These are phyloP conservation scores for Ceratothoa steindachneri DNA, from an alignment of 2,888 invertebrate species.

Conservation along the genomic window DNA sequence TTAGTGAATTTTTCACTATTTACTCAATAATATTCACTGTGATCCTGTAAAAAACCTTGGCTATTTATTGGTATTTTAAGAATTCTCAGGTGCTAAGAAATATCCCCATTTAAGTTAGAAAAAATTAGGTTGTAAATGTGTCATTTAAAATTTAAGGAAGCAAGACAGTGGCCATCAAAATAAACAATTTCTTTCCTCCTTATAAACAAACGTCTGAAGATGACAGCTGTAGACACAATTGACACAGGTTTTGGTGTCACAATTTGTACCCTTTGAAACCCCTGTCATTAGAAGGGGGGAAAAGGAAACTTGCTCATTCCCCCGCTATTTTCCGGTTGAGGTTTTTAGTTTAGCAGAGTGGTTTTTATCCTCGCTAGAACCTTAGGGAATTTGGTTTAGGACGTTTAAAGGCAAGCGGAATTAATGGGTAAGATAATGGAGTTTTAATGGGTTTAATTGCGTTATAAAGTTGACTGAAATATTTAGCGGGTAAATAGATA, in stretches of 20 bases:
- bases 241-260: not conserved
- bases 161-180: not conserved
- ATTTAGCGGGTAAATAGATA: no score
- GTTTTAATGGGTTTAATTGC: no score
- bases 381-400: no score
- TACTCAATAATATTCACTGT: not conserved
- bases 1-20: no score
- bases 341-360: no score
- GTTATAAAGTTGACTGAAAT: no score
- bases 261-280: not conserved
- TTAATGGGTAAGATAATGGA: no score
- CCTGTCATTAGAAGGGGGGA: not conserved
- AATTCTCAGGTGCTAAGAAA: not conserved
- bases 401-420: no score
- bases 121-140: not conserved
- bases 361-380: no score
- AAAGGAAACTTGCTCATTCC: no score
- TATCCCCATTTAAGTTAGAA: not conserved
- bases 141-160: not conserved
- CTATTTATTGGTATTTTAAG: not conserved
- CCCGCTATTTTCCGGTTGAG: no score
- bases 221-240: constrained; percentile 10
- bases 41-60: not conserved
- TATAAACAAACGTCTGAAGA: not conserved
- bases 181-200: not conserved